Evolutionary conservation across 1,140 invertebrate species (phyloP).

Genomic region (Triops cancriformis): DNA sequence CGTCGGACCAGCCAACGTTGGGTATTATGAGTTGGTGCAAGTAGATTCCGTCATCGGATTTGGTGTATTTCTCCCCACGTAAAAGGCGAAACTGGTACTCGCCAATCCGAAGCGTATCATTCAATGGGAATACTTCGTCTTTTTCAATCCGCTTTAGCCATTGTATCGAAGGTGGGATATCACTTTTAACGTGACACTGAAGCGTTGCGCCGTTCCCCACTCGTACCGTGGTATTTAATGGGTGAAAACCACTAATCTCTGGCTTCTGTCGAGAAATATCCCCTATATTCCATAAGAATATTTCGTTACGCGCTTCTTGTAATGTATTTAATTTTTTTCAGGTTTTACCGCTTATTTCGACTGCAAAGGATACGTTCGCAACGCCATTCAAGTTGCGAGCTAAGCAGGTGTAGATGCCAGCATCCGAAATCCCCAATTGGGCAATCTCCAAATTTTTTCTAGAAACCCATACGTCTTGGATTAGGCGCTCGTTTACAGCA

Average conservation of each 20-base stretch:
- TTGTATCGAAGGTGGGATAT: neutral
- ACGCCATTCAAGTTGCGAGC: neutral
- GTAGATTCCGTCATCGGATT: conserved; percentile 27
- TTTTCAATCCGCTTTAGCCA: conserved; percentile 5
- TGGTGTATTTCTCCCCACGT: neutral
- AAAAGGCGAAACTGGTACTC: neutral
- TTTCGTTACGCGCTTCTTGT: neutral
- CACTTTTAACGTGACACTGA: conserved; percentile 16
- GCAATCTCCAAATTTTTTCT: neutral
- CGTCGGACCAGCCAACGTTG: conserved; percentile 26
- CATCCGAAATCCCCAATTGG: neutral
- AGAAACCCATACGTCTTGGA: neutral
- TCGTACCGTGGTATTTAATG: neutral
- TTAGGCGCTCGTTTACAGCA: neutral
- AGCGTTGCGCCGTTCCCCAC: conserved; percentile 20
- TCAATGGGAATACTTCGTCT: neutral
- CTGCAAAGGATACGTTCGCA: neutral
- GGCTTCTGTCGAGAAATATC: neutral
- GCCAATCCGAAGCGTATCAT: neutral
- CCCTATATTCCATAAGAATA: neutral
- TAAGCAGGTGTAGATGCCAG: neutral
- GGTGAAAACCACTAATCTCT: conserved; percentile 1
- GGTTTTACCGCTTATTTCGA: neutral
- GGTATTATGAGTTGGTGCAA: conserved; percentile 28
- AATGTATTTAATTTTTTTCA: neutral